Percentiles rank a stretch among this genome's conserved stretches.
These are phyloP conservation scores for Drosophila mettleri DNA, from an alignment of 2,888 invertebrate species.

Conservation along the genomic window DNA sequence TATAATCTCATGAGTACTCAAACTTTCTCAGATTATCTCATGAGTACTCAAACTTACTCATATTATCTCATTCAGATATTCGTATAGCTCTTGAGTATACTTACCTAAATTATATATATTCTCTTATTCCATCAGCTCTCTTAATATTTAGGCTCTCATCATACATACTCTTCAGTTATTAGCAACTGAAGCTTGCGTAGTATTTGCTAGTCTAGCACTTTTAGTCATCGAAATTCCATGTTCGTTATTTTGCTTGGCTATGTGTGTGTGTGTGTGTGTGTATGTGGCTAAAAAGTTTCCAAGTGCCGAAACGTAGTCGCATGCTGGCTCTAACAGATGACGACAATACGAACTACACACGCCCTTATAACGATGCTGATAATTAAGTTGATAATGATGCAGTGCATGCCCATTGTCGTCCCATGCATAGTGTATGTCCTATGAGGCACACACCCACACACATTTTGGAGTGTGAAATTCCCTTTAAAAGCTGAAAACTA, in stretches of 20 bases:
- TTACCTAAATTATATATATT: too few species aligned
- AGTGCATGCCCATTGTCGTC: conserved; percentile 19
- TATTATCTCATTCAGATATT: too few species aligned
- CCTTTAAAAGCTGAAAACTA: conserved; percentile 14
- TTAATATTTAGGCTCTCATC: too few species aligned
- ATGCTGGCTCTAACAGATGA: conserved; percentile 23
- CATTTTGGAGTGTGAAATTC: conserved; percentile 8
- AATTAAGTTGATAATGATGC: conserved; percentile 44
- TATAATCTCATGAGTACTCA: too few species aligned
- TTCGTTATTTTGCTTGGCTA: not conserved
- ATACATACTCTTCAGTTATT: too few species aligned
- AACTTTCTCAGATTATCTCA: too few species aligned
- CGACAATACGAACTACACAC: conserved; percentile 4
- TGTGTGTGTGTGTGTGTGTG: not conserved
- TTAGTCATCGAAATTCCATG: not conserved
- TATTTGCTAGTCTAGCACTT: not conserved
- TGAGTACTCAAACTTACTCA: too few species aligned
- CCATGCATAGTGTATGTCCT: not conserved
- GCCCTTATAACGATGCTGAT: conserved; percentile 33
- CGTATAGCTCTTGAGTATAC: too few species aligned
- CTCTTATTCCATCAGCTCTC: too few species aligned
- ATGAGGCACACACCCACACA: not conserved
- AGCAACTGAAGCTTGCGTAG: not conserved
- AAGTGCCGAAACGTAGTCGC: not conserved
- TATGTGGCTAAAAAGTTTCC: conserved; percentile 2